phyloP scores from a whole-genome alignment of 2,113 vertebrate genomes.

The Paracanthobrama guichenoti region DNA sequence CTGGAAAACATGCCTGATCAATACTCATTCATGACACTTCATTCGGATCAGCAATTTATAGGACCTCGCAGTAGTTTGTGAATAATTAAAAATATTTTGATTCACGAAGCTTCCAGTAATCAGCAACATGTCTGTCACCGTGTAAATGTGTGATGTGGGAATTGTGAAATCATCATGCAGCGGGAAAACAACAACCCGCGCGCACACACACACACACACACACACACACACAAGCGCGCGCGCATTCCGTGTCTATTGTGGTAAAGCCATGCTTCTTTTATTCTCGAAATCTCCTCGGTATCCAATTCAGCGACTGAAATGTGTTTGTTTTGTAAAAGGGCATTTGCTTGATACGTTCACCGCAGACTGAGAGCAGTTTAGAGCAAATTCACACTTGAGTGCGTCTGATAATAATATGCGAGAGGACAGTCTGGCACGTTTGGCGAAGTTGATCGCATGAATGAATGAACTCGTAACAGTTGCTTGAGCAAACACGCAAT shows the following conservation, averaged over 20 bases:
- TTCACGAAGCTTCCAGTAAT: not conserved
- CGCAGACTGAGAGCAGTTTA: not conserved
- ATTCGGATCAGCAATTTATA: not conserved
- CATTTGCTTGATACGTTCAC: not conserved
- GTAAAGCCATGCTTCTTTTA: slow-evolving; percentile 44
- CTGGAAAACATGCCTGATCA: slow-evolving; percentile 53
- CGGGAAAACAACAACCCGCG: slow-evolving; percentile 54
- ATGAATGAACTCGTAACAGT: slow-evolving; percentile 52
- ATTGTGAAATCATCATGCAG: slow-evolving; percentile 46
- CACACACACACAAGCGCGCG: slow-evolving; percentile 12
- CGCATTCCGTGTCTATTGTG: slow-evolving; percentile 45
- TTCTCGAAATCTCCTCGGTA: slow-evolving; percentile 36
- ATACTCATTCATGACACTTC: slow-evolving; percentile 28
- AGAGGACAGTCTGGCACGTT: slow-evolving; percentile 50
- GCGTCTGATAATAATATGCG: slow-evolving; percentile 52
- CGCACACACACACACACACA: too few relatives aligned
- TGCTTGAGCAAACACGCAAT: slow-evolving; percentile 48
- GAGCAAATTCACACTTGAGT: slow-evolving; percentile 53
- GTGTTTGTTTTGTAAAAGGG: not conserved
- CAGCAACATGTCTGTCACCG: not conserved
- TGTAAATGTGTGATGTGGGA: slow-evolving; percentile 14
- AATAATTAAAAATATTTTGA: not conserved
- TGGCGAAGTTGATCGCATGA: slow-evolving; percentile 55
- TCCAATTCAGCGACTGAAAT: not conserved
- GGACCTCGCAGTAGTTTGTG: not conserved